These are phyloP conservation scores for Gallinago solitaria DNA, from an alignment of 2,797 vertebrate species.

Conservation along the genomic window DNA sequence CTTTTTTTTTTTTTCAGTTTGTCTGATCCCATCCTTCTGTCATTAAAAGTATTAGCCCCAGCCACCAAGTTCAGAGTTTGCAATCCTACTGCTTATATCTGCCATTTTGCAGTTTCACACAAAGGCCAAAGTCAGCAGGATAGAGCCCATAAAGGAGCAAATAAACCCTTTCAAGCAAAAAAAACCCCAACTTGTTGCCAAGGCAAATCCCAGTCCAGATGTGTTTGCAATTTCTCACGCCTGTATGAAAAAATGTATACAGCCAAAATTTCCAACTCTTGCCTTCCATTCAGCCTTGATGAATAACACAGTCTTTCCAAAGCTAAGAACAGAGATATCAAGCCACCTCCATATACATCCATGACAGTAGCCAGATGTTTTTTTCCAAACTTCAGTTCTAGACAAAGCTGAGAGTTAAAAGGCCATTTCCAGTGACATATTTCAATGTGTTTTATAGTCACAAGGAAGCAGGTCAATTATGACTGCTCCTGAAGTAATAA, in stretches of 20 bases:
- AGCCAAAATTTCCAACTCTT: not conserved
- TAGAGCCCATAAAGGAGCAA: not conserved
- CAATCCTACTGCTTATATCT: not conserved
- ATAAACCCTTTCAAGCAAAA: not conserved
- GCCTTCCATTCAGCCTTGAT: not conserved
- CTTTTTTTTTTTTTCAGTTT: not conserved
- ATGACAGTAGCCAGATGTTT: not conserved
- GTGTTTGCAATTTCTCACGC: not conserved
- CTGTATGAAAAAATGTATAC: not conserved
- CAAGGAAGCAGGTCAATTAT: not conserved
- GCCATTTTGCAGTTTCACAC: not conserved
- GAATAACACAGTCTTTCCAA: not conserved
- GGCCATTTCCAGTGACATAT: not conserved
- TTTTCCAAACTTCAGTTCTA: not conserved
- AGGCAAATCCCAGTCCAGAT: not conserved
- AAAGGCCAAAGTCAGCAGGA: not conserved
- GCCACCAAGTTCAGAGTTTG: not conserved
- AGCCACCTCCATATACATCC: not conserved
- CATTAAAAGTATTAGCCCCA: not conserved
- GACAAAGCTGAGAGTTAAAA: not conserved
- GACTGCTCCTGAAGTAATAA: constrained; percentile 3
- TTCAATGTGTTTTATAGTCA: not conserved
- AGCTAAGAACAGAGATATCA: not conserved
- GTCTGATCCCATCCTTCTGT: not conserved
- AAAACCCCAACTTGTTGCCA: not conserved